These are phyloP conservation scores for Dicentrarchus labrax DNA, from an alignment of 2,113 vertebrate species.

Conservation along the genomic window DNA sequence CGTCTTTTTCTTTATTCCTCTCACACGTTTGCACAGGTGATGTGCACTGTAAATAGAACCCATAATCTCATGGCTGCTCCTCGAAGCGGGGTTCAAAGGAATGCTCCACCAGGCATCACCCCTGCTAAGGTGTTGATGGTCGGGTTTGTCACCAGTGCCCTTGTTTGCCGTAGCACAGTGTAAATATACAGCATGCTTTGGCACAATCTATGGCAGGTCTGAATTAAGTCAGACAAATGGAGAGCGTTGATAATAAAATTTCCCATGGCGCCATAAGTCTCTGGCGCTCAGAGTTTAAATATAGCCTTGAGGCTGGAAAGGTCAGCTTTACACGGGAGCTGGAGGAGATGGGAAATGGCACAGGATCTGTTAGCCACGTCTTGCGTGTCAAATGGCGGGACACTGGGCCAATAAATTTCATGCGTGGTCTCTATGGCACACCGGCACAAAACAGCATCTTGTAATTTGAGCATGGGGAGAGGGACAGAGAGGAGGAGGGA, in stretches of 20 bases:
- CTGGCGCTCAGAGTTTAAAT: slow-evolving; percentile 77
- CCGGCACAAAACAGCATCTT: slow-evolving; percentile 48
- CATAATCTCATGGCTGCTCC: slow-evolving; percentile 15
- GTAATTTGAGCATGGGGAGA: slow-evolving; percentile 54
- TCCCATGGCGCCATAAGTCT: slow-evolving; percentile 70
- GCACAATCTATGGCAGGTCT: slow-evolving; percentile 50
- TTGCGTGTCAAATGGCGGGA: slow-evolving; percentile 68
- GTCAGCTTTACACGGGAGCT: slow-evolving; percentile 68
- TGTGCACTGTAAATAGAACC: slow-evolving; percentile 52
- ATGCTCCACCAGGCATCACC: slow-evolving; percentile 32
- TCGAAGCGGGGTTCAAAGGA: slow-evolving; percentile 34
- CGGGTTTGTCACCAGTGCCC: slow-evolving; percentile 58
- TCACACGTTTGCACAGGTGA: slow-evolving; percentile 19
- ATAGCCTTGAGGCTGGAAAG: slow-evolving; percentile 79
- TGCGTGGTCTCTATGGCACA: slow-evolving; percentile 55
- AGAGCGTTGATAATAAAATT: slow-evolving; percentile 76
- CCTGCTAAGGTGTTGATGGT: slow-evolving; percentile 42
- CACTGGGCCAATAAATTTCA: slow-evolving; percentile 69
- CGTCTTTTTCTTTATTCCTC: slow-evolving; percentile 9
- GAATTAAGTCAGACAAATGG: slow-evolving; percentile 79
- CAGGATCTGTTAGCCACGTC: slow-evolving; percentile 71
- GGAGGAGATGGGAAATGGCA: slow-evolving; percentile 69
- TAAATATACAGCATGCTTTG: slow-evolving; percentile 63
- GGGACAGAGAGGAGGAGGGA: slow-evolving; percentile 13
- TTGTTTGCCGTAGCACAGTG: slow-evolving; percentile 65